These are phyloP conservation scores for Pollimyrus isidori DNA, from an alignment of 2,113 vertebrate genomes.

Conservation along the genomic window DNA sequence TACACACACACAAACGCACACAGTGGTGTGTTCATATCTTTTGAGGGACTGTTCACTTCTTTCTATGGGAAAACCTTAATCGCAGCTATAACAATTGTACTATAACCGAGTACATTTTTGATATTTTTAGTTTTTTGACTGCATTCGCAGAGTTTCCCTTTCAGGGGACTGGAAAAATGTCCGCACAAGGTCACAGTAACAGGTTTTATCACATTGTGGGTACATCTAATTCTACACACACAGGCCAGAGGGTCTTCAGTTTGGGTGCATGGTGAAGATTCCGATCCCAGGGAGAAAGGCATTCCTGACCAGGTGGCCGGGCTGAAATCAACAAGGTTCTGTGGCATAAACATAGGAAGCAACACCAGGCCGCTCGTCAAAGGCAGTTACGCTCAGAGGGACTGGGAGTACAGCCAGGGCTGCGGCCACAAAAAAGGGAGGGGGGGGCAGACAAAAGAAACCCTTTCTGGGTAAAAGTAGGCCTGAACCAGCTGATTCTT, in stretches of 20 bases:
- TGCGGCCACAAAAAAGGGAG: background rate
- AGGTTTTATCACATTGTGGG: background rate
- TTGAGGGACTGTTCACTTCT: background rate
- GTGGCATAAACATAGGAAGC: background rate
- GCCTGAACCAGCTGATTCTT: background rate
- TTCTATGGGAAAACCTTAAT: background rate
- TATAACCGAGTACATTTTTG: background rate
- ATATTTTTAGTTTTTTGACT: background rate
- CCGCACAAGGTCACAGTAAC: background rate
- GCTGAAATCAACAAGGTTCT: background rate
- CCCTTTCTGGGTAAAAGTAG: background rate
- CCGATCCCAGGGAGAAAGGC: background rate
- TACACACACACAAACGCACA: background rate
- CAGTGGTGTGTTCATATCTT: too few species aligned
- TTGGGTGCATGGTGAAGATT: background rate
- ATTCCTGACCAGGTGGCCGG: background rate
- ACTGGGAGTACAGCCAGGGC: constrained; percentile 9
- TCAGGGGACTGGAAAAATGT: background rate
- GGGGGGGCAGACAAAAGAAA: background rate
- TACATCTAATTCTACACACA: background rate
- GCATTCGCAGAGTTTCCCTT: background rate
- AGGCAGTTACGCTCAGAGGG: background rate
- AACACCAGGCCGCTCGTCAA: constrained; percentile 7
- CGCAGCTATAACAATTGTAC: background rate
- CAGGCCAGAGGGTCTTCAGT: background rate